These are phyloP conservation scores for Eupithecia exiguata DNA, from an alignment of 2,888 invertebrate species.

Conservation along the genomic window DNA sequence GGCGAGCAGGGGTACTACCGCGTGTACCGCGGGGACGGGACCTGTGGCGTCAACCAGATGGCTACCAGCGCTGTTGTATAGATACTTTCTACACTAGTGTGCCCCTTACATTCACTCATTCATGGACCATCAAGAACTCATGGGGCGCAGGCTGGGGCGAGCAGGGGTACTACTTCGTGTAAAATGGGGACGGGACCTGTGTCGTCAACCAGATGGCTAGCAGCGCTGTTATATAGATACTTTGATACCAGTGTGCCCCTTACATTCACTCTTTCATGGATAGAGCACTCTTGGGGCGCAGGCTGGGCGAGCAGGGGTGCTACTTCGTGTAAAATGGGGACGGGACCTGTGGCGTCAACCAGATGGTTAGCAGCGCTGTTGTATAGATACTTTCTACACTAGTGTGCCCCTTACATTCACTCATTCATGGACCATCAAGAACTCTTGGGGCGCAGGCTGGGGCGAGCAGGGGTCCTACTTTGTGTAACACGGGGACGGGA, in stretches of 20 bases:
- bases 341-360: conserved; percentile 96
- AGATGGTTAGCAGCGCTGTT: conserved; percentile 94
- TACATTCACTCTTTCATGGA: no score
- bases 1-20: conserved; percentile 98
- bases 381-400: conserved; percentile 47
- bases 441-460: conserved; percentile 90
- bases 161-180: conserved; percentile 97
- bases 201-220: conserved; percentile 96
- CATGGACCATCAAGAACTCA: neutral
- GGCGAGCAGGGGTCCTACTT: conserved; percentile 98
- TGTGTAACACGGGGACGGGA: conserved; percentile 96
- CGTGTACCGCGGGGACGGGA: conserved; percentile 96
- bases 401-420: neutral
- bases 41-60: conserved; percentile 96
- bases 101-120: no score
- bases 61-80: conserved; percentile 90
- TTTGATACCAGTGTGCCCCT: neutral
- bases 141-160: conserved; percentile 96
- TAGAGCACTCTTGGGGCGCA: conserved; percentile 85
- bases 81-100: neutral
- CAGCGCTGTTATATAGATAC: conserved; percentile 86
- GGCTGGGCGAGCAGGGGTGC: conserved; percentile 97
- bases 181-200: conserved; percentile 96
- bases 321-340: conserved; percentile 97
- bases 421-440: no score